phyloP scores from a whole-genome alignment of 1,140 invertebrate genomes.

The Chymomyza costata region DNA sequence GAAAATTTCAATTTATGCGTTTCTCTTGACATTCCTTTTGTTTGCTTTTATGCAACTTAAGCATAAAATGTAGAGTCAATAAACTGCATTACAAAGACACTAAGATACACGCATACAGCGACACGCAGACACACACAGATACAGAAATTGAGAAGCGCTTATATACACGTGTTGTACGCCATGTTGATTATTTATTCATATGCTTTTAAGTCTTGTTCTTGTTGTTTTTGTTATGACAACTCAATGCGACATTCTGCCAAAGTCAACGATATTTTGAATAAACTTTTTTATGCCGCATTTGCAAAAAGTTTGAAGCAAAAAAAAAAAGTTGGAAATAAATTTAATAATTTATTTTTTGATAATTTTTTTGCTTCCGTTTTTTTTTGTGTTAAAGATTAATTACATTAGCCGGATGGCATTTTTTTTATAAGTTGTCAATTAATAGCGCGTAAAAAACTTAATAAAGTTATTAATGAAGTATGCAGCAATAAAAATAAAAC shows the following conservation, averaged over 20 bases:
- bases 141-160: too few relatives aligned
- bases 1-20: conserved; percentile 31
- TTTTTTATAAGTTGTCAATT: conserved; percentile 4
- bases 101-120: background rate
- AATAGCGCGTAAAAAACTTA: conserved; percentile 11
- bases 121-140: background rate
- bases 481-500: conserved; percentile 14
- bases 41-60: conserved; percentile 11
- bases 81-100: conserved; percentile 22
- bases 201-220: conserved; percentile 3
- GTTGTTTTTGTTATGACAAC: conserved; percentile 7
- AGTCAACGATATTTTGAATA: too few relatives aligned
- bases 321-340: too few relatives aligned
- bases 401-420: too few relatives aligned
- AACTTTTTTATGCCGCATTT: conserved; percentile 43
- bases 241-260: too few relatives aligned
- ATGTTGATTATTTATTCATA: conserved; percentile 4
- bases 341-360: too few relatives aligned
- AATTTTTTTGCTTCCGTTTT: conserved; percentile 6
- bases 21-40: too few relatives aligned
- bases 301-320: conserved; percentile 31
- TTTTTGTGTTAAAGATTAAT: conserved; percentile 42
- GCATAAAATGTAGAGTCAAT: conserved; percentile 41
- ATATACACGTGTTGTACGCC: conserved; percentile 28
- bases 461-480: conserved; percentile 58